phyloP scores from a whole-genome alignment of 2,113 vertebrate genomes.

The Suricata suricatta region DNA sequence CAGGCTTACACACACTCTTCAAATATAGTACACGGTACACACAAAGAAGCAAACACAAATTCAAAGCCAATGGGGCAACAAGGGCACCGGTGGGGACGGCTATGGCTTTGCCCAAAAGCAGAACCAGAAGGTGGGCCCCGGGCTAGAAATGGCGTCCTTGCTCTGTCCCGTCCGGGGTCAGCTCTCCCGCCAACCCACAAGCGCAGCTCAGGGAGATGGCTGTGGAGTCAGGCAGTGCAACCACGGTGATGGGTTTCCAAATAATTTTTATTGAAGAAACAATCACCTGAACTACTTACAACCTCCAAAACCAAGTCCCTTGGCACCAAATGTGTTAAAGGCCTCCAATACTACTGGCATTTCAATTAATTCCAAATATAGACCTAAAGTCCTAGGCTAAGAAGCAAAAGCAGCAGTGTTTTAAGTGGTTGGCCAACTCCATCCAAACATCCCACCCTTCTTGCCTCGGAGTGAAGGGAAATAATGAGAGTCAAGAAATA shows the following conservation, averaged over 20 bases:
- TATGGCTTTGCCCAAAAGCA: neutral
- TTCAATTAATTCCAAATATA: constrained; percentile 27
- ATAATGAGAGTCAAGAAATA: neutral
- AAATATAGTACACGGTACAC: constrained; percentile 60
- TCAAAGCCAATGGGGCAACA: neutral
- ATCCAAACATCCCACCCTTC: neutral
- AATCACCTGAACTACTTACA: neutral
- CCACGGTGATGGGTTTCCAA: neutral
- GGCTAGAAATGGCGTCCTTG: neutral
- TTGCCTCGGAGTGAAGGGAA: neutral
- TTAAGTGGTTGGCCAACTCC: neutral
- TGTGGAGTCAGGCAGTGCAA: neutral
- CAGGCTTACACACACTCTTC: constrained; percentile 54
- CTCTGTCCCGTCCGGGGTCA: neutral
- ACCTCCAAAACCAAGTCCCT: neutral
- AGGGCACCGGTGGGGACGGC: neutral
- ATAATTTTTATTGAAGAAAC: constrained; percentile 7
- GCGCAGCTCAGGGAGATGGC: neutral
- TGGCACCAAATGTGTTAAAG: neutral
- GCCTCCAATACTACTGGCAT: neutral
- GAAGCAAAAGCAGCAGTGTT: neutral
- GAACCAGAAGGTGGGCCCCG: neutral
- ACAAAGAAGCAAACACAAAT: constrained; percentile 23
- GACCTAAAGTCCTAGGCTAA: constrained; percentile 1
- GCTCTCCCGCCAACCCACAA: neutral